These are phyloP conservation scores for Carettochelys insculpta DNA, from an alignment of 2,113 vertebrate genomes.

Conservation along the genomic window DNA sequence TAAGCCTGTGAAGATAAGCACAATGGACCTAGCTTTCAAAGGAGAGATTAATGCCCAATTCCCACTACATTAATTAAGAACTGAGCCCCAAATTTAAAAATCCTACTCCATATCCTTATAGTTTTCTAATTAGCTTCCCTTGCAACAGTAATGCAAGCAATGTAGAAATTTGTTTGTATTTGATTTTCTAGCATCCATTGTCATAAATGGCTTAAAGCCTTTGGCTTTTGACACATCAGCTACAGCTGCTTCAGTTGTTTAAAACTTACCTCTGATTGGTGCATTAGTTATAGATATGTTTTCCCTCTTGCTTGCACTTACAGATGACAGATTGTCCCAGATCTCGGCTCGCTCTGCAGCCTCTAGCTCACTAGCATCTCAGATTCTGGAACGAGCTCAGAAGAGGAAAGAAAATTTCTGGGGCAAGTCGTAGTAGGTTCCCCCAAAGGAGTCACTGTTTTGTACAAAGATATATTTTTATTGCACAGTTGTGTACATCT, in stretches of 20 bases:
- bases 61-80: not conserved
- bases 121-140: not conserved
- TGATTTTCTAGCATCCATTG: not conserved
- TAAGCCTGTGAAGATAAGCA: not conserved
- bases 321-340: slow-evolving; percentile 86
- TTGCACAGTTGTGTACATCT: not conserved
- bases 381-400: slow-evolving; percentile 84
- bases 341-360: slow-evolving; percentile 85
- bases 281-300: not conserved
- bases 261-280: not conserved
- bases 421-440: slow-evolving; percentile 75
- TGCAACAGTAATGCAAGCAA: not conserved
- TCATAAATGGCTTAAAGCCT: not conserved
- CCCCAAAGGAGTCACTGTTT: not conserved
- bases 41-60: not conserved
- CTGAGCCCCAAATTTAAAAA: not conserved
- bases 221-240: not conserved
- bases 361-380: slow-evolving; percentile 83
- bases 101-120: not conserved
- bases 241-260: not conserved
- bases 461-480: slow-evolving; percentile 12
- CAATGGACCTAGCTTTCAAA: not conserved
- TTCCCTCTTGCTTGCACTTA: slow-evolving; percentile 10
- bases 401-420: slow-evolving; percentile 86
- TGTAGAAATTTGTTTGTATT: not conserved